Evolutionary conservation across 2,797 vertebrate genomes (phyloP).

Genomic region (Phrynocephalus forsythii): DNA sequence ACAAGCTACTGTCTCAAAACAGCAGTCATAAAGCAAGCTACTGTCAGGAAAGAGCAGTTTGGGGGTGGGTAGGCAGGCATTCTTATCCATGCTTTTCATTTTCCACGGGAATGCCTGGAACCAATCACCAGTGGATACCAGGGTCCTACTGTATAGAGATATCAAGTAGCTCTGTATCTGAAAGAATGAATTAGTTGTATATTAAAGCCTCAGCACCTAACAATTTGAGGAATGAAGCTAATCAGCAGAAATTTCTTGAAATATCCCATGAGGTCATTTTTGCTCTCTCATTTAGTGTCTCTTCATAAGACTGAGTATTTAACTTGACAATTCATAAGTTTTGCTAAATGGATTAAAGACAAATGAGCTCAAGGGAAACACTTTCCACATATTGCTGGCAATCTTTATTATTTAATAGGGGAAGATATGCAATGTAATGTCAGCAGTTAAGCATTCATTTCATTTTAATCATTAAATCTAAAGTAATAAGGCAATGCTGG

Average conservation of each 20-base stretch:
- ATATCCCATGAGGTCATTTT: slow-evolving; percentile 4
- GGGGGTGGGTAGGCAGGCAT: too few relatives aligned
- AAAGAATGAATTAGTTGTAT: slow-evolving; percentile 21
- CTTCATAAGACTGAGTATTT: slow-evolving; percentile 26
- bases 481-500: slow-evolving; percentile 15
- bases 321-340: slow-evolving; percentile 20
- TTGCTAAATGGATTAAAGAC: slow-evolving; percentile 24
- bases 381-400: slow-evolving; percentile 6
- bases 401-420: slow-evolving; percentile 31
- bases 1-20: too few relatives aligned
- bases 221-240: slow-evolving; percentile 21
- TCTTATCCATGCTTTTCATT: too few relatives aligned
- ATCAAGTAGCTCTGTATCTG: background rate
- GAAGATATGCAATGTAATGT: slow-evolving; percentile 2
- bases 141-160: background rate
- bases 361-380: slow-evolving; percentile 32
- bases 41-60: too few relatives aligned
- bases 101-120: too few relatives aligned
- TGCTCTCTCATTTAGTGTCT: slow-evolving; percentile 16
- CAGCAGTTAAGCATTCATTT: slow-evolving; percentile 15
- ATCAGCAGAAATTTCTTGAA: slow-evolving; percentile 18
- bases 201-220: slow-evolving; percentile 16
- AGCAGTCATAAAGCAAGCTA: too few relatives aligned
- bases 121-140: too few relatives aligned
- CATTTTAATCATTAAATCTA: slow-evolving; percentile 29